Base-by-base conservation (phyloP, 2,797 vertebrate species). In the Xiphophorus birchmanni region DNA sequence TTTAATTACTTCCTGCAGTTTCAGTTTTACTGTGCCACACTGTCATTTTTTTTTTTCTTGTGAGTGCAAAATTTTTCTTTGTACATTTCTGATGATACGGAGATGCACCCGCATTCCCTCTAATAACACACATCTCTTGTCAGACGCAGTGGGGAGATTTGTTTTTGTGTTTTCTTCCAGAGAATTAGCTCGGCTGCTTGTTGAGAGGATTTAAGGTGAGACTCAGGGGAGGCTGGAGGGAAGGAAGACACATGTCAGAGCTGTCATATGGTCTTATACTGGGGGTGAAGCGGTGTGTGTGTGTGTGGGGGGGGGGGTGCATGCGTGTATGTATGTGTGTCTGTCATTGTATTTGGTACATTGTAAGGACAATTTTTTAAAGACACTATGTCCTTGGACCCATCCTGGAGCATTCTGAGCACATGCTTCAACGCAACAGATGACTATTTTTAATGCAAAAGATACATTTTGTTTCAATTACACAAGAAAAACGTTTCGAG, bases 191-290 rank as follows among this genome's bases (percentile, higher is more conserved):
- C 44, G 83, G 80, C 83, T 72, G 48, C 71, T 73, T 63, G 44
- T 44, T 82, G 78, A 80, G 75, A 73, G 18, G 8, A 76, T 87
- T 80, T 54, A 54, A 82, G 76, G 72, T 72, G 77, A 84, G 73
- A 79, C 44, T 5, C 29, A 15, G 76, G 75, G 84, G 73, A 79
- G 73, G 37, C 29, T 74, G 72, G 44, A 81, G 72, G 48, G 71
- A 69, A 76, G 47, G 63, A 23, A 52, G 8, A 52, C 2, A 8
- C 50, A 77, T 81, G 72, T 83, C 67, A 35, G 32, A 76, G 42
- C n/a, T 74, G 77, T 83, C 44, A 60, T 67, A 75, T 37, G 47
- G 44, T 67, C 73, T 42, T 11, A 42, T 9, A 4, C 63, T 67
- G 18, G 63, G 35, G 63, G 21, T 67, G 21, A 67, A 4, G 37